These are phyloP conservation scores for Caerostris extrusa DNA, from an alignment of 1,140 invertebrate species.

Conservation along the genomic window DNA sequence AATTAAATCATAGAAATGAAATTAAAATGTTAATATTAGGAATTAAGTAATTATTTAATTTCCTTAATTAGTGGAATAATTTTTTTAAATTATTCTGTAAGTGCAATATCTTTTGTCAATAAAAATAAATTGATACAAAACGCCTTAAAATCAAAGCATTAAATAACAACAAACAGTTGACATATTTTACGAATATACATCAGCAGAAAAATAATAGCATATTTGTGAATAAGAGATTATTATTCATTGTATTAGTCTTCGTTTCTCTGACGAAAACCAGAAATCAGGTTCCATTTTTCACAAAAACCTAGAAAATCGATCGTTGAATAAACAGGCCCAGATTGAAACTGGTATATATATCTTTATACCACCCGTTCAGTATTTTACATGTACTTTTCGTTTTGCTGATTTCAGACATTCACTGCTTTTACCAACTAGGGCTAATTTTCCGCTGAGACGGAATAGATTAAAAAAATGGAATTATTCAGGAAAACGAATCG, in stretches of 20 bases:
- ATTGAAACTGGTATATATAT: neutral
- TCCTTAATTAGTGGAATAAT: too few species aligned
- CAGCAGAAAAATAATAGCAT: neutral
- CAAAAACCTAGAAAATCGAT: slow-evolving; percentile 8
- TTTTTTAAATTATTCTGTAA: too few species aligned
- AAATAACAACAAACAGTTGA: too few species aligned
- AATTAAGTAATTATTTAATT: too few species aligned
- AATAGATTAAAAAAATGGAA: neutral
- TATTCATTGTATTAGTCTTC: neutral
- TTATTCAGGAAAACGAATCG: neutral
- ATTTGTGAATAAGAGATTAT: neutral
- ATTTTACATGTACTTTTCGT: neutral
- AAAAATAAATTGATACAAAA: too few species aligned
- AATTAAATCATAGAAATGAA: too few species aligned
- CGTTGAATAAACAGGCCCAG: neutral
- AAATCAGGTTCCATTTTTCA: slow-evolving; percentile 23
- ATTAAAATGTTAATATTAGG: too few species aligned
- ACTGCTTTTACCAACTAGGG: neutral
- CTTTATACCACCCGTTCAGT: neutral
- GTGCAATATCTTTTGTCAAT: too few species aligned
- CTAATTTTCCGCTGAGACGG: neutral
- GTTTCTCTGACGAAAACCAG: neutral
- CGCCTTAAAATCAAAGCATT: too few species aligned
- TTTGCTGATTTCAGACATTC: neutral
- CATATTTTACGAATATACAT: too few species aligned